Conservation (phyloP, 2,113 vertebrate species). For the Micronycteris hirsuta region DNA sequence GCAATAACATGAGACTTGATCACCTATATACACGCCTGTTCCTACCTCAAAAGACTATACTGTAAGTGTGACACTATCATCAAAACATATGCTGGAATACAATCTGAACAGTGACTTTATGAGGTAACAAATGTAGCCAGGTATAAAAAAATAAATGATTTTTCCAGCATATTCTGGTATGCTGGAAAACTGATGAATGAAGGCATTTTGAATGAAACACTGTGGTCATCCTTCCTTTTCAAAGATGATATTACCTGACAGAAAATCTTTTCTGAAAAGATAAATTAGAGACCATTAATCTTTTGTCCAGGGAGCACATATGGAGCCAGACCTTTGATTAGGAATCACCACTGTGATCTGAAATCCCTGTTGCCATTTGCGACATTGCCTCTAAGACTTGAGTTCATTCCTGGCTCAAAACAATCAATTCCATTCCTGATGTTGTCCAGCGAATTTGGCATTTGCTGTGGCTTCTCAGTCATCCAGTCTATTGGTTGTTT, state of each 20-base stretch:
- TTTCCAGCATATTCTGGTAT: not conserved
- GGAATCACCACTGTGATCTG: conserved; percentile 37
- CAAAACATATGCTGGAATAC: not conserved
- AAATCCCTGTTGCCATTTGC: conserved; percentile 59
- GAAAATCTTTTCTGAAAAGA: conserved; percentile 48
- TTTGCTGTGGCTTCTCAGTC: conserved; percentile 41
- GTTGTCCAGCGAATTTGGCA: not conserved
- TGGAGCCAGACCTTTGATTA: conserved; percentile 61
- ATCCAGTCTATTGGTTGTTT: conserved; percentile 3
- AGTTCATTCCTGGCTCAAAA: conserved; percentile 54
- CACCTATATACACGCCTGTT: not conserved
- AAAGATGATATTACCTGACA: conserved; percentile 51
- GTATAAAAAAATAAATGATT: not conserved
- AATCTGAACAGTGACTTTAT: not conserved
- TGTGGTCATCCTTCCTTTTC: conserved; percentile 51
- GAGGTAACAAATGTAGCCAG: not conserved
- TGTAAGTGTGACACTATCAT: not conserved
- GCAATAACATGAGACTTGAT: not conserved
- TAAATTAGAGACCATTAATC: conserved; percentile 31
- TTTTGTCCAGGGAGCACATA: conserved; percentile 44
- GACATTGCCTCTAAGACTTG: conserved; percentile 16
- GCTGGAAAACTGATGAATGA: conserved; percentile 14
- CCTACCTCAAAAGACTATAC: not conserved
- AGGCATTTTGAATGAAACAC: conserved; percentile 46
- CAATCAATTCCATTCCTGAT: conserved; percentile 45